phyloP scores from a whole-genome alignment of 2,888 invertebrate species.

The Harpalus rubripes region DNA sequence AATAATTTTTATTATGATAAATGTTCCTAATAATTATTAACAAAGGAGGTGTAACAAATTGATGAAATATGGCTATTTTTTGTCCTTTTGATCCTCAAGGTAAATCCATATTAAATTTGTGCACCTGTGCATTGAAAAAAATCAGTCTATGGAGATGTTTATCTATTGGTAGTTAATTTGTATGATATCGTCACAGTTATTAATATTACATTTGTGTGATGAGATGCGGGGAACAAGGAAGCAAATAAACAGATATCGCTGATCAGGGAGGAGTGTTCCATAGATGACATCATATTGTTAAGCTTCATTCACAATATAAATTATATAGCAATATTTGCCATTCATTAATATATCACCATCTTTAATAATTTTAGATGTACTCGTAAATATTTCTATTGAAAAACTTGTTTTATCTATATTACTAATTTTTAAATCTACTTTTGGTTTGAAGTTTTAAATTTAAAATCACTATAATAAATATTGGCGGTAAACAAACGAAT shows the following conservation, averaged over 20 bases:
- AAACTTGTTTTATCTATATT: too few relatives aligned
- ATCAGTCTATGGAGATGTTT: not conserved
- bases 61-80: slow-evolving; percentile 1
- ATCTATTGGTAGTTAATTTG: not conserved
- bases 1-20: not conserved
- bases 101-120: slow-evolving; percentile 6
- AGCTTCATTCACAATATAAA: not conserved
- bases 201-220: not conserved
- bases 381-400: too few relatives aligned
- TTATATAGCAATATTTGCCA: too few relatives aligned
- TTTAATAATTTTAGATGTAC: too few relatives aligned
- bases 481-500: too few relatives aligned
- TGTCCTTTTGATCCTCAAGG: not conserved
- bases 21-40: not conserved
- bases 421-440: too few relatives aligned
- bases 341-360: too few relatives aligned
- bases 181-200: slow-evolving; percentile 14
- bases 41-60: not conserved
- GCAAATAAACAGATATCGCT: not conserved
- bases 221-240: slow-evolving; percentile 17
- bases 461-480: too few relatives aligned
- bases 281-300: not conserved
- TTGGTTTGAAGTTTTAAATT: too few relatives aligned
- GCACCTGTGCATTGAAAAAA: slow-evolving; percentile 11
- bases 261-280: not conserved